Evolutionary conservation across 2,888 invertebrate genomes (phyloP).

Genomic region (Nemurella pictetii): DNA sequence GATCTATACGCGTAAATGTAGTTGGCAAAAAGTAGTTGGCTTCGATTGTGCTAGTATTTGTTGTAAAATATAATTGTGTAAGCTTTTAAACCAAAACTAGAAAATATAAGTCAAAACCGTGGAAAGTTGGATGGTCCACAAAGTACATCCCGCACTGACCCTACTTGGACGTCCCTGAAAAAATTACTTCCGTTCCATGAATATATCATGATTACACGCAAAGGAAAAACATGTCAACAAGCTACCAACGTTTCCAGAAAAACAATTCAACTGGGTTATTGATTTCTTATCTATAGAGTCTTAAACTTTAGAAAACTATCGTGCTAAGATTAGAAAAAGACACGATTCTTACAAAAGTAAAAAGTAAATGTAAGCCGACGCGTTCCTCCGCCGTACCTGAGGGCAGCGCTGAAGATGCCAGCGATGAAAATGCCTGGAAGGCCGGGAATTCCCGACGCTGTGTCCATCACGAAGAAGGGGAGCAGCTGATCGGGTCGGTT

Average conservation of each 20-base stretch:
- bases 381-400: background rate
- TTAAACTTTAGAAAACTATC: too few relatives aligned
- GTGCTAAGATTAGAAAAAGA: too few relatives aligned
- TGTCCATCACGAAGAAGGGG: constrained; percentile 22
- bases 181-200: background rate
- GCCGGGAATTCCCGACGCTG: constrained; percentile 11
- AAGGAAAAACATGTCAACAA: constrained; percentile 55
- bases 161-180: too few relatives aligned
- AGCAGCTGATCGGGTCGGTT: constrained; percentile 15
- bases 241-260: constrained; percentile 82
- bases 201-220: background rate
- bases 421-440: constrained; percentile 25
- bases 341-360: too few relatives aligned
- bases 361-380: background rate
- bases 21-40: too few relatives aligned
- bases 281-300: background rate
- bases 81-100: background rate
- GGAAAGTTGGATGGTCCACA: background rate
- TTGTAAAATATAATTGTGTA: too few relatives aligned
- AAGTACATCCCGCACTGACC: too few relatives aligned
- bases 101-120: background rate
- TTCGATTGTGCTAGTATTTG: too few relatives aligned
- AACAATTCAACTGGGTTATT: constrained; percentile 82
- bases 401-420: constrained; percentile 13
- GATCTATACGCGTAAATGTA: too few relatives aligned